Base-by-base conservation (phyloP, 2,888 invertebrate genomes). In the Ligdia adustata region DNA sequence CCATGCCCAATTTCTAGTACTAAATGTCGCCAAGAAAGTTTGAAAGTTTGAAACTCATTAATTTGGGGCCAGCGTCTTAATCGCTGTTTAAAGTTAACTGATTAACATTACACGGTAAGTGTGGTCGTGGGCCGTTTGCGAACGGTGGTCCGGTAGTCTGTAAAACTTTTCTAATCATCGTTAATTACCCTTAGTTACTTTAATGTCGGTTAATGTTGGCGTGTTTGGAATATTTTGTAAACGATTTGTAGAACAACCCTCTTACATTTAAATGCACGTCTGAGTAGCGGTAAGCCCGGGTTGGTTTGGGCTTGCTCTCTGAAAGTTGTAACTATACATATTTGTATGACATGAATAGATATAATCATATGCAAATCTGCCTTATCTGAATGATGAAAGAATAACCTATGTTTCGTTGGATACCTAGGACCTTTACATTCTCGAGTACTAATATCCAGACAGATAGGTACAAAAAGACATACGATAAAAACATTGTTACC, bases 111-210 rank as follows among this genome's bases (percentile, higher is more conserved):
- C 48, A 33, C 48, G 51, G 54, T 50, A 52, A 46, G 48, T 47
- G 55, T 66, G 66, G 45, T 47, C 51, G 55, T 44, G 55, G 55
- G 41, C 50, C 54, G 51, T 50, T 50, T 50, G 49, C 34, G 20
- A 55, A 55, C 47, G 39, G 44, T 50, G 39, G 40, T n/a, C 43
- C 48, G 42, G 58, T 55, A 49, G 47, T 53, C 66, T 64, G 61
- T 45, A n/a, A 77, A 87, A 88, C 79, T 87, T 87, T 87, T 80
- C 81, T 81, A 80, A 86, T 88, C 84, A 81, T 75, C 78, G 66
- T 73, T 74, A 75, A 75, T 79, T 66, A 68, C 42, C 66, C 63
- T 60, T 62, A 69, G 69, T 72, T 77, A 72, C 72, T 70, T 64
- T 47, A 63, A 57, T 68, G 60, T 26, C 3, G 11, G 7, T 35